These are phyloP conservation scores for Prionailurus bengalensis DNA, from an alignment of 2,113 vertebrate species.

Conservation along the genomic window DNA sequence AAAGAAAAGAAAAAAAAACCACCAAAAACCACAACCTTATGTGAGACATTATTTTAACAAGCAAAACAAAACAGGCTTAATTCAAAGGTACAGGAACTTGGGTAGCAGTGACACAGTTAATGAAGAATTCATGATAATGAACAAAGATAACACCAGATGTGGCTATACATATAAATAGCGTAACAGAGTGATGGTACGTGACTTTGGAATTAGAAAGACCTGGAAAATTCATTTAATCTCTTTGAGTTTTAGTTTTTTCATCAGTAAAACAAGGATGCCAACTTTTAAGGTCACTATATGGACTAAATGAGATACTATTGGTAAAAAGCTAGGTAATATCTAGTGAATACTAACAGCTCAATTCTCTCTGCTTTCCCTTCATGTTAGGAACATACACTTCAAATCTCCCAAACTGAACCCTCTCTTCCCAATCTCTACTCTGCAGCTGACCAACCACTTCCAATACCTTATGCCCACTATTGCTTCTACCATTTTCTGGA, in stretches of 20 bases:
- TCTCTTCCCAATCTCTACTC: background rate
- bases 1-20: too few relatives aligned
- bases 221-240: background rate
- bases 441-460: background rate
- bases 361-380: background rate
- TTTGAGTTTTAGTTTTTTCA: background rate
- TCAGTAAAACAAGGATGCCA: background rate
- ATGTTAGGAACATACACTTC: background rate
- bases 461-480: background rate
- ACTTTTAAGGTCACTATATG: background rate
- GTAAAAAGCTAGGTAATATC: background rate
- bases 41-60: background rate
- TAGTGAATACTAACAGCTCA: background rate
- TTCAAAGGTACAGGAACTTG: background rate
- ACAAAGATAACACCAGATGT: background rate
- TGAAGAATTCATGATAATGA: background rate
- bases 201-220: background rate
- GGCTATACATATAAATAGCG: background rate
- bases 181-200: background rate
- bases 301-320: background rate
- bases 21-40: background rate
- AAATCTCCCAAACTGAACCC: background rate
- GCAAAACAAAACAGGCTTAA: background rate
- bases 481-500: background rate
- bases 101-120: background rate